Evolutionary conservation across 2,888 invertebrate species (phyloP).

Genomic region (Galerucella pusilla): DNA sequence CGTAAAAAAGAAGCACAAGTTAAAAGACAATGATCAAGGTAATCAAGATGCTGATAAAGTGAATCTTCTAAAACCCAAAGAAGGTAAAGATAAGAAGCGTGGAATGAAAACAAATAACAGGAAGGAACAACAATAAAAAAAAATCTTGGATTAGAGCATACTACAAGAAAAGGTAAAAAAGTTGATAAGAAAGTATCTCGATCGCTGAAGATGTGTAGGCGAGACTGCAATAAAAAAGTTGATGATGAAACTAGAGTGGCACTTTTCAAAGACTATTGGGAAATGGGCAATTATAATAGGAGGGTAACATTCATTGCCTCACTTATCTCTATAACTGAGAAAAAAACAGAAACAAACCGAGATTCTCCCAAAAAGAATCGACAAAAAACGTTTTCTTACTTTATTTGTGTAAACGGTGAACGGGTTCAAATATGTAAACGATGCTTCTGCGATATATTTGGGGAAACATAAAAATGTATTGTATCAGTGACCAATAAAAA

Average conservation of each 20-base stretch:
- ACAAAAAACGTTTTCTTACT: not conserved
- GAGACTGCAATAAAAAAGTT: not conserved
- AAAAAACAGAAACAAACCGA: not conserved
- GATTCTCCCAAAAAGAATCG: not conserved
- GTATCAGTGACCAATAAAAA: not conserved
- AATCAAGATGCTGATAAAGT: too few species aligned
- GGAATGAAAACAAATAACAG: not conserved
- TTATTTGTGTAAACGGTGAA: not conserved
- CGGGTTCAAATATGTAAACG: not conserved
- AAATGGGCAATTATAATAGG: not conserved
- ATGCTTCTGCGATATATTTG: not conserved
- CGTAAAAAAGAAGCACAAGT: too few species aligned
- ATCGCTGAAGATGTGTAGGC: not conserved
- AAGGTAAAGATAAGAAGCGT: too few species aligned
- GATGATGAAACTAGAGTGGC: not conserved
- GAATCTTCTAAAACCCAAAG: too few species aligned
- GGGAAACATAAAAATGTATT: not conserved
- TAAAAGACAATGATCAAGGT: too few species aligned
- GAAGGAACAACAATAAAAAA: not conserved
- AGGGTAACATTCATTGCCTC: not conserved
- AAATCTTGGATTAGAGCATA: not conserved
- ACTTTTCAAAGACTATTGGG: not conserved
- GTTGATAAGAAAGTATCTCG: not conserved
- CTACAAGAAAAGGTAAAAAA: not conserved
- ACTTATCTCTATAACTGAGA: not conserved